Conservation (phyloP, 2,888 invertebrate genomes). For the Eurytoma adleriae region DNA sequence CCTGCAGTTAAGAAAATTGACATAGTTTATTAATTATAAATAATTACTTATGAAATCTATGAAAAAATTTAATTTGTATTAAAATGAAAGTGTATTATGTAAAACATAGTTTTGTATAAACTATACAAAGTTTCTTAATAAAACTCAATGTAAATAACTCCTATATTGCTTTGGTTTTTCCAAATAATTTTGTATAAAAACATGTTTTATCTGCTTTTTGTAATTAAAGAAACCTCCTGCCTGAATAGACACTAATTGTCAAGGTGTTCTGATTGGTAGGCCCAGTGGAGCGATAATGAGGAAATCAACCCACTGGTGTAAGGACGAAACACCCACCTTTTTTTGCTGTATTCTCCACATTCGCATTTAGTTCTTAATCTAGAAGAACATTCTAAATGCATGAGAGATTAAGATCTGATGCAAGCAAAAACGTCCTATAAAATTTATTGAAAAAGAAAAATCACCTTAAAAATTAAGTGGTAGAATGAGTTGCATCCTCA, state of each 20-base stretch:
- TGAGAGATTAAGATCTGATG: too few relatives aligned
- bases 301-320: too few relatives aligned
- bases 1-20: constrained; percentile 10
- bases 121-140: constrained; percentile 43
- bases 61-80: constrained; percentile 21
- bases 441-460: background rate
- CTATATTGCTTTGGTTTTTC: constrained; percentile 45
- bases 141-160: constrained; percentile 14
- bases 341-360: too few relatives aligned
- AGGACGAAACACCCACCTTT: too few relatives aligned
- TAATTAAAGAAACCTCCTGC: too few relatives aligned
- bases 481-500: constrained; percentile 64
- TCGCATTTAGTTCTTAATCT: too few relatives aligned
- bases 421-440: too few relatives aligned
- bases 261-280: too few relatives aligned
- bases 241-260: too few relatives aligned
- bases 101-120: constrained; percentile 42
- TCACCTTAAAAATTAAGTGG: constrained; percentile 39
- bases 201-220: constrained; percentile 6
- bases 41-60: constrained; percentile 15
- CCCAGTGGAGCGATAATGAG: too few relatives aligned
- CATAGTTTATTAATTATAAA: constrained; percentile 34
- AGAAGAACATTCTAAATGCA: too few relatives aligned
- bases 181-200: constrained; percentile 38
- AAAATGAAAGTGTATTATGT: constrained; percentile 18